phyloP scores from a whole-genome alignment of 2,113 vertebrate genomes.

The Taxidea taxus region DNA sequence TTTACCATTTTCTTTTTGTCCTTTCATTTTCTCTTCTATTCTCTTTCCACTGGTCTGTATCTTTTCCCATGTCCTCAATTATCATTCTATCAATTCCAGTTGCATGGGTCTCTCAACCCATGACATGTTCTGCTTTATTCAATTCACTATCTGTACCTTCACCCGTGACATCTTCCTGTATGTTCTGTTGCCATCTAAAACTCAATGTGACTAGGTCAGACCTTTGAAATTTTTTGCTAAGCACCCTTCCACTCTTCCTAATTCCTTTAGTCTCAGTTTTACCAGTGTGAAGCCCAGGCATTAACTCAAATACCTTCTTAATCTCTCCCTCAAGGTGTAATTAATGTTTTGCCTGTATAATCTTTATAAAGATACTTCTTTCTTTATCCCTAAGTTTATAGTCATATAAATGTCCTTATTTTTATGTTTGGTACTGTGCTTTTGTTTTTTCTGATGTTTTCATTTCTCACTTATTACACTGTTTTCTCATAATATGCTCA shows the following conservation, averaged over 20 bases:
- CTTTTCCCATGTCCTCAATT: slow-evolving; percentile 11
- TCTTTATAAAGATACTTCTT: neutral
- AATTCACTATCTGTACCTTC: neutral
- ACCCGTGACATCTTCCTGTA: neutral
- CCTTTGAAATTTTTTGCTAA: slow-evolving; percentile 14
- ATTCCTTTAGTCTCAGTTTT: neutral
- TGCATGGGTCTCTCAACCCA: neutral
- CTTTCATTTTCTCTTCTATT: neutral
- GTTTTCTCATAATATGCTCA: neutral
- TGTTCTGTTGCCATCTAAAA: slow-evolving; percentile 5
- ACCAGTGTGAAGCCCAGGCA: neutral
- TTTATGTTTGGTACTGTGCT: neutral
- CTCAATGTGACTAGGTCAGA: slow-evolving; percentile 28
- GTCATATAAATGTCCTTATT: neutral
- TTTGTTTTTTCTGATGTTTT: neutral
- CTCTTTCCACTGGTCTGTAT: neutral
- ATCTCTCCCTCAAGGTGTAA: neutral
- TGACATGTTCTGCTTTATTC: slow-evolving; percentile 32
- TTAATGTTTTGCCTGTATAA: neutral
- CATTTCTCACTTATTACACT: neutral
- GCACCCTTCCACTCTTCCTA: neutral
- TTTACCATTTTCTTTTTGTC: neutral
- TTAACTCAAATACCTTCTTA: slow-evolving; percentile 9
- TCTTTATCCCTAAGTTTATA: neutral
- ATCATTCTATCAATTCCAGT: neutral